phyloP scores from a whole-genome alignment of 2,797 vertebrate genomes.

The Peromyscus attwateri region DNA sequence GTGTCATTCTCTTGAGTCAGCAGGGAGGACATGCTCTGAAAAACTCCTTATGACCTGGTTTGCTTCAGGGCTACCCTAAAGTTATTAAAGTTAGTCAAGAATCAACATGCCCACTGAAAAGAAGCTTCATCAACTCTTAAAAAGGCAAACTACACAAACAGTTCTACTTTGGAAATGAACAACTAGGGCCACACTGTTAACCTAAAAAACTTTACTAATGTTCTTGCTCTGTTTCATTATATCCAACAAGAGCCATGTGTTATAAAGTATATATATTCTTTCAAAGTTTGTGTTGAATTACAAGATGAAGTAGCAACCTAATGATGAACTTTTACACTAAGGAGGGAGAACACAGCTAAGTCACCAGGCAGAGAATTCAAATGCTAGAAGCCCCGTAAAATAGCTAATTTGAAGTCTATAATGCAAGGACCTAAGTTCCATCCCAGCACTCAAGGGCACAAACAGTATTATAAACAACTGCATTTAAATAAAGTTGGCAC shows the following conservation, averaged over 20 bases:
- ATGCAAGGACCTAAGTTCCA: too few species aligned
- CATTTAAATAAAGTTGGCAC: too few species aligned
- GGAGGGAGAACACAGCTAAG: too few species aligned
- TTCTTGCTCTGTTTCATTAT: conserved; percentile 26
- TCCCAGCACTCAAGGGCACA: too few species aligned
- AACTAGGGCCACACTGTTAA: background rate
- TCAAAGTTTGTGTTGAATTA: too few species aligned
- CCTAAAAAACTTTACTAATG: background rate
- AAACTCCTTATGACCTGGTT: conserved; percentile 47
- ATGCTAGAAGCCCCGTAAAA: too few species aligned
- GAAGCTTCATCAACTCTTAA: conserved; percentile 37
- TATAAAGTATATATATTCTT: too few species aligned
- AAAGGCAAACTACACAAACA: background rate
- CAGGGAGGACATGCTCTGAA: conserved; percentile 3
- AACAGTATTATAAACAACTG: too few species aligned
- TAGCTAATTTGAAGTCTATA: too few species aligned
- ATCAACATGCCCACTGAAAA: background rate
- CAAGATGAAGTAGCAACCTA: too few species aligned
- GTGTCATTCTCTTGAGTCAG: background rate
- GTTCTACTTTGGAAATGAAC: conserved; percentile 51
- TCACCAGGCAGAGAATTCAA: too few species aligned
- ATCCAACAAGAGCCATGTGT: conserved; percentile 40
- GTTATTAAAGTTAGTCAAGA: conserved; percentile 56
- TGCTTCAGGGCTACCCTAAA: conserved; percentile 23
- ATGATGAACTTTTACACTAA: too few species aligned